phyloP scores from a whole-genome alignment of 2,888 invertebrate species.

The Aphodius sticticus region DNA sequence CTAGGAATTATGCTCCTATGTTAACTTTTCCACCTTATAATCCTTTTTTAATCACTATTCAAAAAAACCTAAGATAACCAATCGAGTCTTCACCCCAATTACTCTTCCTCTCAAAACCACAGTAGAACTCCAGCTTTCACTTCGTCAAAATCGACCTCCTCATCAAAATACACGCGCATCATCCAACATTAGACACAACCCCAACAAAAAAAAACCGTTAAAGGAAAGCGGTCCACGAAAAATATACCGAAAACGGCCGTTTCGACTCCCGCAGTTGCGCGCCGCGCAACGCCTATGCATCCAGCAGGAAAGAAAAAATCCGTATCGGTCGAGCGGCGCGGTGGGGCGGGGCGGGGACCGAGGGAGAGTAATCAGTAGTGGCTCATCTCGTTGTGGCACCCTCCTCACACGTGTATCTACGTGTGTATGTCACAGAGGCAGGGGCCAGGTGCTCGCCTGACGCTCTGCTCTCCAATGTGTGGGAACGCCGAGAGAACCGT shows the following conservation, averaged over 20 bases:
- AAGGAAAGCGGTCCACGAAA: not conserved
- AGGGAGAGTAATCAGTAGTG: constrained; percentile 31
- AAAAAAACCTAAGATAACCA: no score
- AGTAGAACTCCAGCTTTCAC: not conserved
- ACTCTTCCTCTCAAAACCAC: no score
- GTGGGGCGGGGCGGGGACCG: constrained; percentile 19
- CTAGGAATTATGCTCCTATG: no score
- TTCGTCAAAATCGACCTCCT: not conserved
- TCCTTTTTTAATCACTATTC: no score
- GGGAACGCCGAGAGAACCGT: constrained; percentile 47
- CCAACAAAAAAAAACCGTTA: not conserved
- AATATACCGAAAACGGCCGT: not conserved
- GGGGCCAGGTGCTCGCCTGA: constrained; percentile 47
- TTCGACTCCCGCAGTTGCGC: not conserved
- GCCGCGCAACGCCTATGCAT: no score
- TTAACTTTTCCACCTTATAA: no score
- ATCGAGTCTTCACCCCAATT: no score
- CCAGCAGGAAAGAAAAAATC: not conserved
- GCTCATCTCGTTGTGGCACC: constrained; percentile 41
- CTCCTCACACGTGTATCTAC: constrained; percentile 49
- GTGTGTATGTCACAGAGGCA: constrained; percentile 45
- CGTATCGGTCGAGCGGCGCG: constrained; percentile 5
- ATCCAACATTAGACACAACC: not conserved
- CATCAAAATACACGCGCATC: not conserved
- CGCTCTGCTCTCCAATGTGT: constrained; percentile 34